A percentile compares a stretch with the other conserved stretches of the same genome.
Conservation (phyloP, 2,113 vertebrate species). For the Sakesphorus luctuosus region DNA sequence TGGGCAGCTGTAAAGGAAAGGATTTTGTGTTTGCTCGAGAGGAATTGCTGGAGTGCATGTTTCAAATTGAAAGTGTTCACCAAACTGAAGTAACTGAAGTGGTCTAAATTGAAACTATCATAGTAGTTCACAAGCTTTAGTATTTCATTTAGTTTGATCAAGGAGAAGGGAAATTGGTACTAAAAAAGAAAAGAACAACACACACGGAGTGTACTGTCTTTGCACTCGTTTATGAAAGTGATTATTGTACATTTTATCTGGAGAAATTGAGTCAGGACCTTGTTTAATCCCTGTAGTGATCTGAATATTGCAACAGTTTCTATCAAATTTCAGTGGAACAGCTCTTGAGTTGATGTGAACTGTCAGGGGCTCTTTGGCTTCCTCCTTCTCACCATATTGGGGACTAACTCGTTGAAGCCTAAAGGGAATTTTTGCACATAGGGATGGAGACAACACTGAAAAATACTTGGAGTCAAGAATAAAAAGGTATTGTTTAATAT, state of each 20-base stretch:
- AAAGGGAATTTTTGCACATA: background rate
- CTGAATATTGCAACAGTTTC: background rate
- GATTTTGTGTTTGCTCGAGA: slow-evolving; percentile 19
- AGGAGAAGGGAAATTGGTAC: background rate
- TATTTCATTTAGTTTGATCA: background rate
- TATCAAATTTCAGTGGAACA: background rate
- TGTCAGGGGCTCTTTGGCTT: background rate
- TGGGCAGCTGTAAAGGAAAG: slow-evolving; percentile 66
- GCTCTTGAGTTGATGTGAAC: background rate
- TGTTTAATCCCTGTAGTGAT: background rate
- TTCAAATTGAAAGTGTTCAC: slow-evolving; percentile 23
- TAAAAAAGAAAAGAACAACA: background rate
- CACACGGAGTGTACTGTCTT: background rate
- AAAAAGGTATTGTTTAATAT: background rate
- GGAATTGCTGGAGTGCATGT: slow-evolving; percentile 14
- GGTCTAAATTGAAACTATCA: background rate
- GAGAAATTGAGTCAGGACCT: background rate
- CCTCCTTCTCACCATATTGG: background rate
- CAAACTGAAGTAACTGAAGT: background rate
- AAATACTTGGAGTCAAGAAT: background rate
- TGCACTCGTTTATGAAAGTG: background rate
- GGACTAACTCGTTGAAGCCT: background rate
- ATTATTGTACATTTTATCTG: background rate
- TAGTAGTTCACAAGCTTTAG: background rate
- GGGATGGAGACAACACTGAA: background rate